Percentiles rank a stretch among this genome's conserved stretches.
phyloP scores from a whole-genome alignment of 2,113 vertebrate species.

The Zapornia atra region DNA sequence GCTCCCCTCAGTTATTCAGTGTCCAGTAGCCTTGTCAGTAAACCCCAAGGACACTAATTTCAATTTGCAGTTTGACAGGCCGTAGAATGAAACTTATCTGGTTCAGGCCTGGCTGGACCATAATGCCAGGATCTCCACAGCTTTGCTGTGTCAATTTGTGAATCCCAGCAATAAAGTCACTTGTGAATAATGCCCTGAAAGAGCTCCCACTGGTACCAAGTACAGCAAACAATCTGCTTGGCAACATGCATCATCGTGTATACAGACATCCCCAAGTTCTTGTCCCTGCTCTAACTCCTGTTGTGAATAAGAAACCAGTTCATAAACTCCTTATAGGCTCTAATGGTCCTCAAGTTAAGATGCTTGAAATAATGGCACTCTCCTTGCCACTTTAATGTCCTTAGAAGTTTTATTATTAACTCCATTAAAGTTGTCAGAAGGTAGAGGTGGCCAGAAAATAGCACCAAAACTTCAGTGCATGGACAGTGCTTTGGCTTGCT shows the following conservation, averaged over 20 bases:
- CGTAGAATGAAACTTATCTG: not conserved
- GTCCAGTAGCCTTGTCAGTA: not conserved
- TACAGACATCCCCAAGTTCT: not conserved
- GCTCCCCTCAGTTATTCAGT: not conserved
- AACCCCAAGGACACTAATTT: not conserved
- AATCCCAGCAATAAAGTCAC: not conserved
- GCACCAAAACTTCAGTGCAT: not conserved
- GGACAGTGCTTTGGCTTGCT: not conserved
- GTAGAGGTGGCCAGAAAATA: not conserved
- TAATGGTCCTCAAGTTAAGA: not conserved
- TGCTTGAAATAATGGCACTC: not conserved
- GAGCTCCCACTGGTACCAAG: not conserved
- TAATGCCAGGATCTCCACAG: not conserved
- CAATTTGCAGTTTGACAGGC: not conserved
- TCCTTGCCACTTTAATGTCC: not conserved
- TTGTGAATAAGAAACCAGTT: not conserved
- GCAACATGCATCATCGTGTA: not conserved
- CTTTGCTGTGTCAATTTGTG: not conserved
- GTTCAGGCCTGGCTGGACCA: not conserved
- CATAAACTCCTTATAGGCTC: not conserved
- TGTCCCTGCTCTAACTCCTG: not conserved
- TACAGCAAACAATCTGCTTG: constrained; percentile 5
- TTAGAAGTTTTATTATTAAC: not conserved
- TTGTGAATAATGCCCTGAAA: not conserved
- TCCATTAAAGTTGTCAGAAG: not conserved